These are phyloP conservation scores for Alviniconcha strummeri DNA, from an alignment of 2,888 invertebrate species.

Conservation along the genomic window DNA sequence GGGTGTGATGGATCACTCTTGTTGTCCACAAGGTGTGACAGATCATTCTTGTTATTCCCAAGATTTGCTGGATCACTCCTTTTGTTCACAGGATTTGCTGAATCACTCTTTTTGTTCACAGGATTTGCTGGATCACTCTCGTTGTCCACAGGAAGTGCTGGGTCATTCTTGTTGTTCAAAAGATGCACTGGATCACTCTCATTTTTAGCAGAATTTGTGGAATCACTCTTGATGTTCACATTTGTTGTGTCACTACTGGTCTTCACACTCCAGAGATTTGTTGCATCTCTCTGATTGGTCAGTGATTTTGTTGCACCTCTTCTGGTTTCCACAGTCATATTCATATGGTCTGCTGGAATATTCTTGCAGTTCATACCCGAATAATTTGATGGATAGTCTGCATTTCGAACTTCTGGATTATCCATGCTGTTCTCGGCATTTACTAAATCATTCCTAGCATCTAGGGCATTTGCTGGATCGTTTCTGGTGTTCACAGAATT, in stretches of 20 bases:
- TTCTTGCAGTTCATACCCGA: no score
- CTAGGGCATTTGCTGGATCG: no score
- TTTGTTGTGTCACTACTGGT: no score
- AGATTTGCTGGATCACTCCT: not conserved
- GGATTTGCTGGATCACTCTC: not conserved
- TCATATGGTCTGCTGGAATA: no score
- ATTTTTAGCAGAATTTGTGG: not conserved
- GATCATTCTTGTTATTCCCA: not conserved
- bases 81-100: not conserved
- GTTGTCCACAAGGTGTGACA: no score
- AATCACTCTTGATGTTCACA: no score
- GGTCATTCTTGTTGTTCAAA: not conserved
- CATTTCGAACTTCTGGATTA: no score
- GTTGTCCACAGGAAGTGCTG: not conserved
- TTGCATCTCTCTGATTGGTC: not conserved
- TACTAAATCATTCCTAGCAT: no score
- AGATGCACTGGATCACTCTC: not conserved
- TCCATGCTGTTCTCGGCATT: no score
- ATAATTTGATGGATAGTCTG: no score
- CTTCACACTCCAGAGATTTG: not conserved
- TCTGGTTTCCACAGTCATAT: not conserved
- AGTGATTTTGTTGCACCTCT: not conserved
- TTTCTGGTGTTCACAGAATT: no score
- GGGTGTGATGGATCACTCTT: no score
- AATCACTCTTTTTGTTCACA: not conserved